Evolutionary conservation across 2,113 vertebrate genomes (phyloP), one percentile per base, ranked within the genome.

Genomic region (Junco hyemalis): DNA sequence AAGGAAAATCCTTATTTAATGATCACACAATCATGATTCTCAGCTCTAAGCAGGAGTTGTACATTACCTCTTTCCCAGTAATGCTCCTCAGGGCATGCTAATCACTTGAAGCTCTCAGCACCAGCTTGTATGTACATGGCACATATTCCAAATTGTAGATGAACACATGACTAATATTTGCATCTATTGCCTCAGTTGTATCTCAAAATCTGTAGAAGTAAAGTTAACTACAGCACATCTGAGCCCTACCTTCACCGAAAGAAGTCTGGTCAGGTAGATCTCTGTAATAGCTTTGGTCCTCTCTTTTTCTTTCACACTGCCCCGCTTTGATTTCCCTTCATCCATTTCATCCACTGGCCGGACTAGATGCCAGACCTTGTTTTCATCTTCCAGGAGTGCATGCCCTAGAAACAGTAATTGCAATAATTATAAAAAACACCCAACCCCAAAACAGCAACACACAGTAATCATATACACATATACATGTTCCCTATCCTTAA

Each of bases 221-320:
- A 51, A 45, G 31, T 35, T 51, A 86, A 72, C 20, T 6, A 2
- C 14, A 65, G 66, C 54, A 86, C 28, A 59, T 60, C 21, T 56
- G 79, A 90, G 45, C 12, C 92, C 56, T 97, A 99, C 99, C 99
- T 99, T 99, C 96, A 99, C 99, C 4, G 99, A 99, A 15, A 99
- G 99, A 88, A 99, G 98, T 92, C 99, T 98, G 7, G 99, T 99
- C 95, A 99, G 98, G 98, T 99, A 99, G 97, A 99, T 99, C 98
- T 99, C 99, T 2, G 99, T 99, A 97, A 99, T 99, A 96, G 99
- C 99, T 99, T 99, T 99, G 96, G 99, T 99, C 96, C 99, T 99
- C 81, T 99, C 99, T 94, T 99, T 99, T 96, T 99, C 99, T 95
- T 99, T 99, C 97, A 99, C 97, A 14, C 99, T 99, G 80, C 99